Base-by-base conservation (phyloP, 2,113 vertebrate species). In the Leptodactylus fuscus region DNA sequence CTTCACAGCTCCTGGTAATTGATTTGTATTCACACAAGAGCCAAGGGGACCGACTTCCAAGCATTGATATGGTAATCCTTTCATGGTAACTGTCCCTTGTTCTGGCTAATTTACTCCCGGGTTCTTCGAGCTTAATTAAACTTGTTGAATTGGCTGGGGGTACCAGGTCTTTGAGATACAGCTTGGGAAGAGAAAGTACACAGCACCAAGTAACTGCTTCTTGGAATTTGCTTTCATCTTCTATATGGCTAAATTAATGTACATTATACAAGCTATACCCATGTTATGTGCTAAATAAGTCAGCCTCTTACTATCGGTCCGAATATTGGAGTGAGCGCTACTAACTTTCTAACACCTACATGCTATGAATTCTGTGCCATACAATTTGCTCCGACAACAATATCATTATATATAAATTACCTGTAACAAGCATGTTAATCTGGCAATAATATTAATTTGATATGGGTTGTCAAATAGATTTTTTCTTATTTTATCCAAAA, bases 1-100 rank as follows among this genome's bases (percentile, higher is more conserved):
- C 84, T 86, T 86, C 84, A 86, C 84, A 86, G 84, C 84, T 86
- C 84, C 84, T 86, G 84, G 84, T 86, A 86, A 86, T 86, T 86
- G 84, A 86, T 86, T 86, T 86, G 84, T 86, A 86, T 86, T 86
- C 84, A 86, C 77, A 86, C 77, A 86, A 86, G 84, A 86, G 84
- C 84, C 65, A 73, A 86, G 84, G 74, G 74, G 83, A 78, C 83
- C 74, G 60, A 85, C 83, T 85, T 85, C 83, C 83, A 85, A 85
- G 73, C 84, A 86, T 86, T 86, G 84, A 86, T 86, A 86, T 86
- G 84, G 76, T 86, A 86, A 86, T 86, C 77, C 76, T 81, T 86
- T 86, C 84, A 86, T 86, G 77, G 84, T 86, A 86, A 86, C 84
- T 86, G 84, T 86, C 84, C 84, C 84, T 86, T 86, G 84, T 86